Base-by-base conservation (phyloP, 2,797 vertebrate genomes). In the Bucorvus abyssinicus region DNA sequence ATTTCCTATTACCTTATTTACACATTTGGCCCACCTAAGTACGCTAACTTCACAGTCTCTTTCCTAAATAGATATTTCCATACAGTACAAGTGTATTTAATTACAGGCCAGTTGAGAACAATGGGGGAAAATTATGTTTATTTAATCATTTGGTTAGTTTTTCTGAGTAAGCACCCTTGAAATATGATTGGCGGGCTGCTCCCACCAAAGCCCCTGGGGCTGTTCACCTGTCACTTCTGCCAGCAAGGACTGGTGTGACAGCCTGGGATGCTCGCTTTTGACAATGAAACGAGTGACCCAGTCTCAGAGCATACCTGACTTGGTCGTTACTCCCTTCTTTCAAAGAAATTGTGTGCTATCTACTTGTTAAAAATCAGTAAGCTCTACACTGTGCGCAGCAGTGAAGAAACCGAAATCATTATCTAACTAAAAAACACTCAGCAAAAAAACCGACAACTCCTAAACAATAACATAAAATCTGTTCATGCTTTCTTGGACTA, bases 1-100 rank as follows among this genome's bases (percentile, higher is more conserved):
- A 98, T 93, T 91, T 88, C 93, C 89, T 95, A 19, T 61, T 67
- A 78, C 78, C 85, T 96, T 86, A 95, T 90, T 97, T 96, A 95
- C 61, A 90, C 91, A 91, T 95, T 94, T 85, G 95, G 88, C 89
- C 91, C 77, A 89, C 83, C 94, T 93, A 94, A 87, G 49, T 36
- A 80, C 0, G 23, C 63, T 60, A 74, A 78, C 74, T 92, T 53
- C 8, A 21, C 79, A 29, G 27, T 1, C 34, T 64, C n/a, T 94
- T 84, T 68, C 86, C 93, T 76, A 89, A 81, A 94, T 4, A 30
- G 30, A 3, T 23, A 86, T 93, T 87, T 93, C 93, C 91, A 77
- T 79, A 73, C 83, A 70, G 61, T 76, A 75, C 64, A 36, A 85
- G 60, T 24, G 59, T 65, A 68, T 83, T 92, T 90, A 90, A 76